Evolutionary conservation across 2,888 invertebrate species (phyloP).

Genomic region (Hypselothyrea guttata): DNA sequence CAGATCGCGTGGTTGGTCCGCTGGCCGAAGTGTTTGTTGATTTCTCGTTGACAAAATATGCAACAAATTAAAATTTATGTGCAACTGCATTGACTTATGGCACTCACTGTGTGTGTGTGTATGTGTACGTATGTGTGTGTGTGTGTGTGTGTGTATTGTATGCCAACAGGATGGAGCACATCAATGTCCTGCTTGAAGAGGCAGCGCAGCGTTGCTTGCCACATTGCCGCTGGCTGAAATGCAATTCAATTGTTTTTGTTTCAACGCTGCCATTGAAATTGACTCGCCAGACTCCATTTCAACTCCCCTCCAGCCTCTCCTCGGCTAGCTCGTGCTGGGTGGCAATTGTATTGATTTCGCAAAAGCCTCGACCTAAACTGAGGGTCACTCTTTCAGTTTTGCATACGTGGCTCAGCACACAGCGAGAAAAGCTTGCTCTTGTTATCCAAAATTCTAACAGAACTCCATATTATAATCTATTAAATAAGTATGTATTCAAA

Average conservation of each 20-base stretch:
- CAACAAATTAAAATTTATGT: slow-evolving; percentile 78
- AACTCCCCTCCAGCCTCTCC: slow-evolving; percentile 5
- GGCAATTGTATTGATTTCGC: slow-evolving; percentile 81
- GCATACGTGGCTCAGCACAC: slow-evolving; percentile 39
- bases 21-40: slow-evolving; percentile 57
- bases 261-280: slow-evolving; percentile 48
- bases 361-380: slow-evolving; percentile 8
- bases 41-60: slow-evolving; percentile 75
- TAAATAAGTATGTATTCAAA: too few relatives aligned
- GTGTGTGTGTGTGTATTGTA: background rate
- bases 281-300: slow-evolving; percentile 20
- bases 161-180: slow-evolving; percentile 70
- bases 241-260: slow-evolving; percentile 79
- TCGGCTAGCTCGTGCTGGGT: slow-evolving; percentile 57
- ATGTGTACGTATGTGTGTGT: background rate
- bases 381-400: slow-evolving; percentile 55
- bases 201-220: slow-evolving; percentile 2
- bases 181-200: slow-evolving; percentile 69
- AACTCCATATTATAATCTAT: too few relatives aligned
- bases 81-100: slow-evolving; percentile 63
- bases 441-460: too few relatives aligned
- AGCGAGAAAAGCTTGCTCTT: slow-evolving; percentile 8
- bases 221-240: slow-evolving; percentile 61
- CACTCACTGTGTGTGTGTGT: slow-evolving; percentile 4
- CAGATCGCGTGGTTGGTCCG: background rate